phyloP scores from a whole-genome alignment of 2,113 vertebrate genomes.

The Corydoras maculifer region DNA sequence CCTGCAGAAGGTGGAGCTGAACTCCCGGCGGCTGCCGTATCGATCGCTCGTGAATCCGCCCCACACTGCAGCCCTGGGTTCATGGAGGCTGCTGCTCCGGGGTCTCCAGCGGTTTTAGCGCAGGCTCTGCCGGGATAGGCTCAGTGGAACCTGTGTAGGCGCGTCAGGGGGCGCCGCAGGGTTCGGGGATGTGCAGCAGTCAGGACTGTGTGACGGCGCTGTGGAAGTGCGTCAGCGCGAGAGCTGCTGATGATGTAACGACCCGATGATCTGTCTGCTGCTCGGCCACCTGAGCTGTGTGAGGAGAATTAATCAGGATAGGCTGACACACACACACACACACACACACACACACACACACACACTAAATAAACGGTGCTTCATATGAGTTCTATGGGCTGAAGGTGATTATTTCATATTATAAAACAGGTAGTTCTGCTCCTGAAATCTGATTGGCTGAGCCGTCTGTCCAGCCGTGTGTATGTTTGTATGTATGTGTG shows the following conservation, averaged over 20 bases:
- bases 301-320: neutral
- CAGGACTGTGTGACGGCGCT: slow-evolving; percentile 9
- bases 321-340: neutral
- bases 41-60: neutral
- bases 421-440: too few relatives aligned
- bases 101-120: too few relatives aligned
- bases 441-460: too few relatives aligned
- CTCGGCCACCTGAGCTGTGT: slow-evolving; percentile 10
- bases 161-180: neutral
- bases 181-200: slow-evolving; percentile 15
- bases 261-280: slow-evolving; percentile 16
- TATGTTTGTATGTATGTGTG: too few relatives aligned
- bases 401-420: too few relatives aligned
- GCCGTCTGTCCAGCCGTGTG: too few relatives aligned
- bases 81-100: neutral
- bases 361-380: too few relatives aligned
- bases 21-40: too few relatives aligned
- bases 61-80: neutral
- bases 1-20: too few relatives aligned
- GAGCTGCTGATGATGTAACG: slow-evolving; percentile 14
- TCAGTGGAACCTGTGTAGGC: neutral
- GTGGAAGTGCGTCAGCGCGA: slow-evolving; percentile 23
- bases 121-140: neutral
- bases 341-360: neutral
- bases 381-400: too few relatives aligned